A percentile compares a stretch with the other conserved stretches of the same genome.
These are phyloP conservation scores for Scomber colias DNA, from an alignment of 2,113 vertebrate species.

Conservation along the genomic window DNA sequence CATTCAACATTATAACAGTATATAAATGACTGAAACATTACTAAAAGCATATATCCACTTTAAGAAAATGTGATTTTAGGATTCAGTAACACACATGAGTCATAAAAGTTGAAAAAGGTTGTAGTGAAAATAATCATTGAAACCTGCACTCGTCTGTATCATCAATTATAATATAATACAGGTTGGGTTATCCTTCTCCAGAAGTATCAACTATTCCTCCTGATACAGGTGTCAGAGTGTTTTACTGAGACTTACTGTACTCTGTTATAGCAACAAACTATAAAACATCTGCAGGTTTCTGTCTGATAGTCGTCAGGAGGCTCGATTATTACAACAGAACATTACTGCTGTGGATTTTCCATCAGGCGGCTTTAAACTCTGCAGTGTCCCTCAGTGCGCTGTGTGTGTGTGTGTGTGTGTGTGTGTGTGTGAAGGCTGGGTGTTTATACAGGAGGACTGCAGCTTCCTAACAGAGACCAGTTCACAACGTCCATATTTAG, in stretches of 20 bases:
- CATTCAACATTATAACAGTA: too few relatives aligned
- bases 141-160: too few relatives aligned
- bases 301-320: not conserved
- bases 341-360: constrained; percentile 35
- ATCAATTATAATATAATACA: too few relatives aligned
- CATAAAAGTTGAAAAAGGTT: not conserved
- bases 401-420: constrained; percentile 20
- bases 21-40: too few relatives aligned
- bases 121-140: not conserved
- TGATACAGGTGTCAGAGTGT: not conserved
- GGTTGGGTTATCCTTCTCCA: not conserved
- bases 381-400: not conserved
- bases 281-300: constrained; percentile 12
- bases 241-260: not conserved
- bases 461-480: constrained; percentile 54
- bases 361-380: constrained; percentile 5
- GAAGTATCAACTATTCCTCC: not conserved
- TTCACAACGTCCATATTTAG: constrained; percentile 73
- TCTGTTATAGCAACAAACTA: not conserved
- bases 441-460: constrained; percentile 59
- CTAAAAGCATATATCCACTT: too few relatives aligned
- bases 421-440: constrained; percentile 34
- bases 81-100: not conserved
- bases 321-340: not conserved
- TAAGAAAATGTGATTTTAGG: not conserved